Evolutionary conservation across 2,113 vertebrate genomes (phyloP).

Genomic region (Ondatra zibethicus): DNA sequence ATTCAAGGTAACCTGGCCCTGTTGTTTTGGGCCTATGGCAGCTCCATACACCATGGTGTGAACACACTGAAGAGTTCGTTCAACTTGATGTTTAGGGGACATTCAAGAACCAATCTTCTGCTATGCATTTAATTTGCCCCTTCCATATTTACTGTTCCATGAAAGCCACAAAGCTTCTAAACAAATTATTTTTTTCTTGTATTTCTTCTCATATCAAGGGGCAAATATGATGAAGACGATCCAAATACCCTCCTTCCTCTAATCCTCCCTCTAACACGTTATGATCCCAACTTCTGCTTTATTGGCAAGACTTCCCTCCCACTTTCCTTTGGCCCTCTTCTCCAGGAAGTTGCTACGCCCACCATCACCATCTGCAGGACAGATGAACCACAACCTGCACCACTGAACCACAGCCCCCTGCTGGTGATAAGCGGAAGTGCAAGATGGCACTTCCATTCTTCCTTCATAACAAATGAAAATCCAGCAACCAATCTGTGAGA

Average conservation of each 20-base stretch:
- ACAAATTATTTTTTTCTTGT: background rate
- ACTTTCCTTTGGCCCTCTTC: background rate
- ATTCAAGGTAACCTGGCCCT: background rate
- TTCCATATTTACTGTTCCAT: background rate
- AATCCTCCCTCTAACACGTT: background rate
- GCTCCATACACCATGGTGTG: background rate
- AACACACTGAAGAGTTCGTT: background rate
- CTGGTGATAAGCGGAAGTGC: background rate
- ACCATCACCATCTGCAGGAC: background rate
- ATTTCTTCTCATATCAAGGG: background rate
- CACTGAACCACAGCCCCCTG: background rate
- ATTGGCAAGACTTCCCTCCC: background rate
- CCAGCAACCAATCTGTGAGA: background rate
- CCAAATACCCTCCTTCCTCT: constrained; percentile 7
- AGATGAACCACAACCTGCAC: background rate
- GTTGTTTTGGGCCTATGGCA: background rate
- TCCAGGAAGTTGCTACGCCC: background rate
- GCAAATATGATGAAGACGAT: background rate
- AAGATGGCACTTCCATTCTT: background rate
- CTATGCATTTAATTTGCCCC: background rate
- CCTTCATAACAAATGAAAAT: background rate
- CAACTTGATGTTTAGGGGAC: background rate
- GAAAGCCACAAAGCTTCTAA: background rate
- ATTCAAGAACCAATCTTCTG: background rate
- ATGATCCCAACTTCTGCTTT: background rate